These are phyloP conservation scores for Pantherophis guttatus DNA, from an alignment of 2,113 vertebrate species.

Conservation along the genomic window DNA sequence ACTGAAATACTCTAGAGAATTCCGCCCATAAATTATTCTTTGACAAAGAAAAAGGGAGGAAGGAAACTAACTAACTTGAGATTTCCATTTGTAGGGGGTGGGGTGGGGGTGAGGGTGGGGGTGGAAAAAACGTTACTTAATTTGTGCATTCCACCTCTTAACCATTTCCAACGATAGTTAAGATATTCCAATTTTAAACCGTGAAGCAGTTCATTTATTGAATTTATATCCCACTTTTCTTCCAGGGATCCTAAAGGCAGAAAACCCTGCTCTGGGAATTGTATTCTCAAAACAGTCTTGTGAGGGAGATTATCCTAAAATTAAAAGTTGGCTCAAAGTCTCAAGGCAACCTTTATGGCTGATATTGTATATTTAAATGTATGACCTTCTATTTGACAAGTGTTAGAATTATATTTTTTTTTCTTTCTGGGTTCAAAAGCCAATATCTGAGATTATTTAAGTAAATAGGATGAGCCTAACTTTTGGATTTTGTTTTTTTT, in stretches of 20 bases:
- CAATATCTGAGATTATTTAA: background rate
- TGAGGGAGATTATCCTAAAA: background rate
- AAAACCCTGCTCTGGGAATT: background rate
- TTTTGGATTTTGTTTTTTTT: background rate
- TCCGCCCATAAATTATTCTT: constrained; percentile 67
- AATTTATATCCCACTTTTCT: background rate
- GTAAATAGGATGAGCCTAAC: background rate
- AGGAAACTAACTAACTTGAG: constrained; percentile 49
- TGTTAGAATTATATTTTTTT: background rate
- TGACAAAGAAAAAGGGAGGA: constrained; percentile 6
- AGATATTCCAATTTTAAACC: no score
- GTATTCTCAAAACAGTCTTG: background rate
- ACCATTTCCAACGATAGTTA: background rate
- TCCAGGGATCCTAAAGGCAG: background rate
- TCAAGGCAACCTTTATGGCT: background rate
- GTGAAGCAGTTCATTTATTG: background rate
- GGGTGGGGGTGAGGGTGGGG: background rate
- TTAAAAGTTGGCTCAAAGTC: background rate
- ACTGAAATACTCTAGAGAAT: constrained; percentile 62
- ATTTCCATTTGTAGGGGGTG: constrained; percentile 33
- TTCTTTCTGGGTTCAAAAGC: background rate
- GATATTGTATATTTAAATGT: background rate
- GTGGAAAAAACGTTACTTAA: constrained; percentile 1
- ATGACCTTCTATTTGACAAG: background rate
- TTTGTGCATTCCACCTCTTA: constrained; percentile 5